These are phyloP conservation scores for Elymnias hypermnestra DNA, from an alignment of 1,140 invertebrate genomes.

Conservation along the genomic window DNA sequence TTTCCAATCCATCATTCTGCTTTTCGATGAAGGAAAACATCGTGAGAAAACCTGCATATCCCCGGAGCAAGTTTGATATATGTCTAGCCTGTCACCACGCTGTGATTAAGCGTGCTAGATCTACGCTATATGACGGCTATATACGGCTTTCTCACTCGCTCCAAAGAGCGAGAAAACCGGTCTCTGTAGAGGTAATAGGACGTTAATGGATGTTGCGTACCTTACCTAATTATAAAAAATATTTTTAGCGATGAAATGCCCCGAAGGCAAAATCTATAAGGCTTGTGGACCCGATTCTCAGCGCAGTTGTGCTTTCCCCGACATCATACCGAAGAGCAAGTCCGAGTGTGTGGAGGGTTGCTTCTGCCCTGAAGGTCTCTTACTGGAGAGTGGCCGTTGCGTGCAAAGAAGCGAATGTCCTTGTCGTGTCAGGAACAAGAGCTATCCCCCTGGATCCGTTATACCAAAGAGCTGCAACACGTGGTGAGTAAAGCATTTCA, in stretches of 20 bases:
- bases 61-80: too few relatives aligned
- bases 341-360: conserved; percentile 89
- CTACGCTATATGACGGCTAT: too few relatives aligned
- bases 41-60: too few relatives aligned
- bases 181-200: too few relatives aligned
- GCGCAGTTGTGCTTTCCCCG: conserved; percentile 59
- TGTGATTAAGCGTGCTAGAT: too few relatives aligned
- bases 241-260: conserved; percentile 81
- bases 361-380: conserved; percentile 86
- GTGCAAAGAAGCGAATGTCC: conserved; percentile 84
- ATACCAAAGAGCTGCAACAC: conserved; percentile 90
- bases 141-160: too few relatives aligned
- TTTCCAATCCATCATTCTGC: too few relatives aligned
- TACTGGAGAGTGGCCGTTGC: conserved; percentile 85
- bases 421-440: conserved; percentile 85
- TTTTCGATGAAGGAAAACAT: too few relatives aligned
- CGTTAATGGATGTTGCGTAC: too few relatives aligned
- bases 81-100: too few relatives aligned
- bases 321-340: conserved; percentile 30
- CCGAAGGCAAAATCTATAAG: conserved; percentile 81
- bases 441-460: conserved; percentile 83
- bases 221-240: background rate
- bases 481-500: conserved; percentile 79
- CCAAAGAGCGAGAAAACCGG: too few relatives aligned
- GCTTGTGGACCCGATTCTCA: conserved; percentile 81